Percentiles rank a stretch among this genome's conserved stretches.
Evolutionary conservation across 2,113 vertebrate species (phyloP).

Genomic region (Bos javanicus): DNA sequence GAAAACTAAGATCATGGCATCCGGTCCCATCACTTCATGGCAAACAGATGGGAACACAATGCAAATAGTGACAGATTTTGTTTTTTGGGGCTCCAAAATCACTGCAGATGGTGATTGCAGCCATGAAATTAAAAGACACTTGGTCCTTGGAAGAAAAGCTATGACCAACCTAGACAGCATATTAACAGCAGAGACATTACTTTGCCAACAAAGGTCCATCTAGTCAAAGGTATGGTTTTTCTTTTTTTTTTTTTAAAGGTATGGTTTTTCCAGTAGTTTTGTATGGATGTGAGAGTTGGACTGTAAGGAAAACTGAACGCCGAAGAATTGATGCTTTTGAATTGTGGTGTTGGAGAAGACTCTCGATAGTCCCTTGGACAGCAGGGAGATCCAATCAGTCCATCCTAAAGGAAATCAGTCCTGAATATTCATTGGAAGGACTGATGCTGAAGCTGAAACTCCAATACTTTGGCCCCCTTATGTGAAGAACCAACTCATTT

Average conservation of each 20-base stretch:
- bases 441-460: background rate
- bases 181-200: background rate
- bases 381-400: background rate
- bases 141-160: background rate
- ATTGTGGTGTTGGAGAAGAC: background rate
- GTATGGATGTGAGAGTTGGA: background rate
- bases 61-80: background rate
- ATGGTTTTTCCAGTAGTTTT: background rate
- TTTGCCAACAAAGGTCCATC: background rate
- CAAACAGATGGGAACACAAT: background rate
- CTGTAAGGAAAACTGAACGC: background rate
- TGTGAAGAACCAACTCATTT: background rate
- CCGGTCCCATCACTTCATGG: background rate
- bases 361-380: background rate
- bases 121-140: background rate
- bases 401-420: background rate
- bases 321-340: background rate
- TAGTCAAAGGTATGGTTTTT: background rate
- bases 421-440: background rate
- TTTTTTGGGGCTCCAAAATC: background rate
- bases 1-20: background rate
- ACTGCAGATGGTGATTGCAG: background rate
- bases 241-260: background rate
- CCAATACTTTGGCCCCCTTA: background rate
- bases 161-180: background rate